These are phyloP conservation scores for Zosterops pallidus DNA, from an alignment of 2,113 vertebrate species.

Conservation along the genomic window DNA sequence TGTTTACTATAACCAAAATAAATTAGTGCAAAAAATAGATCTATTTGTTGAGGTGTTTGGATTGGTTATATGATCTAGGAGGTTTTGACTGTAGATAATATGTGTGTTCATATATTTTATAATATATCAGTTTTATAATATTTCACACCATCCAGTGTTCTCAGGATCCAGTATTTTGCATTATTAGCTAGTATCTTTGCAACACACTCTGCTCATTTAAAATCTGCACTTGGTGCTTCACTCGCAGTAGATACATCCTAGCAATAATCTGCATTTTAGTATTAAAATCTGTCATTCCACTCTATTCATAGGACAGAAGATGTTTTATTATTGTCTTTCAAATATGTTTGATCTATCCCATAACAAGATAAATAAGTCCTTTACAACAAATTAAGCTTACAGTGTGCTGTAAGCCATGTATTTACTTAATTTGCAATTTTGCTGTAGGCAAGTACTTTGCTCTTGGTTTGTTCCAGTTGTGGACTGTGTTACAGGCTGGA, in stretches of 20 bases:
- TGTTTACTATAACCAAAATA: not conserved
- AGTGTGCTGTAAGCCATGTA: not conserved
- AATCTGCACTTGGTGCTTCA: not conserved
- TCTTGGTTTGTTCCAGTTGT: not conserved
- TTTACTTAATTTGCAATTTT: slow-evolving; percentile 4
- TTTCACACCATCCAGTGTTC: not conserved
- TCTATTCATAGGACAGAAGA: not conserved
- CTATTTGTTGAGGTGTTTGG: not conserved
- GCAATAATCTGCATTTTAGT: not conserved
- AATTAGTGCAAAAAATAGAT: not conserved
- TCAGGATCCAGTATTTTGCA: not conserved
- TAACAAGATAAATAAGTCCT: not conserved
- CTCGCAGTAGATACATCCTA: not conserved
- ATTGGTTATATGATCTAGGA: not conserved
- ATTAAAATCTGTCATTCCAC: not conserved
- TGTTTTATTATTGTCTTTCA: not conserved
- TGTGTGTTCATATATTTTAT: not conserved
- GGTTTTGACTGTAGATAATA: not conserved
- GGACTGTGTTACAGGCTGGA: not conserved
- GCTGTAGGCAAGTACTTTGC: not conserved
- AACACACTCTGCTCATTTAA: not conserved
- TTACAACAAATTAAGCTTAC: not conserved
- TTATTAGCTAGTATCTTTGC: not conserved
- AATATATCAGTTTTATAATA: not conserved
- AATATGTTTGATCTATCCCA: not conserved